Percentiles rank a stretch among this genome's conserved stretches.
These are phyloP conservation scores for Ranitomeya imitator DNA, from an alignment of 2,113 vertebrate genomes.

Conservation along the genomic window DNA sequence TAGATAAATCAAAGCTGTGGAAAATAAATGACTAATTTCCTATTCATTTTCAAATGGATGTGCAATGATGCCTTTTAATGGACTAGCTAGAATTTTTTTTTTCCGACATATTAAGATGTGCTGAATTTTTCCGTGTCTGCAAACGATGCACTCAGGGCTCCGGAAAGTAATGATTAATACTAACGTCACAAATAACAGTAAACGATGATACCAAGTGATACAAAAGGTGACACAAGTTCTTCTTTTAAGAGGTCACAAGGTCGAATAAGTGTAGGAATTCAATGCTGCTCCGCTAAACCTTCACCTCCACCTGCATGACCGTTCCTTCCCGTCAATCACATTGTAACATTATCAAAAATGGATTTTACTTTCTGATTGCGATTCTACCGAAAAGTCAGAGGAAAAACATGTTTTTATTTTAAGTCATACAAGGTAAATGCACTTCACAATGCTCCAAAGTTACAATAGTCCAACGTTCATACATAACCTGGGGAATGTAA, in stretches of 20 bases:
- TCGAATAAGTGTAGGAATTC: constrained; percentile 16
- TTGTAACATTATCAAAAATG: not conserved
- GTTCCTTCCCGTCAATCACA: not conserved
- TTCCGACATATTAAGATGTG: not conserved
- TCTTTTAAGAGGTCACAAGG: constrained; percentile 31
- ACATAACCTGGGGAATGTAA: no score
- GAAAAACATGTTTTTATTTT: not conserved
- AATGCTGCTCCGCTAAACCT: not conserved
- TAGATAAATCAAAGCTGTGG: constrained; percentile 27
- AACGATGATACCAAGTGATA: not conserved
- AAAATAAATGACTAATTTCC: constrained; percentile 49
- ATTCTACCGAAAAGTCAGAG: not conserved
- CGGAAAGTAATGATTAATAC: constrained; percentile 2
- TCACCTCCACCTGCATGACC: not conserved
- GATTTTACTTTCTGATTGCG: not conserved
- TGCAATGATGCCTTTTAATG: constrained; percentile 30
- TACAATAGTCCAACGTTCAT: not conserved
- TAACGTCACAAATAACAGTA: constrained; percentile 13
- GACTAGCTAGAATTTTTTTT: constrained; percentile 1
- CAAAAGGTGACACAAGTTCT: not conserved
- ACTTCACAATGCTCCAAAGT: not conserved
- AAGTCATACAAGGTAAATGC: not conserved
- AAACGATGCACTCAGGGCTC: not conserved
- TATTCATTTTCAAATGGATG: constrained; percentile 14
- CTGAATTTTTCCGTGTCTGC: not conserved